A percentile compares a stretch with the other conserved stretches of the same genome.
These are phyloP conservation scores for Axis porcinus DNA, from an alignment of 2,113 vertebrate species.

Conservation along the genomic window DNA sequence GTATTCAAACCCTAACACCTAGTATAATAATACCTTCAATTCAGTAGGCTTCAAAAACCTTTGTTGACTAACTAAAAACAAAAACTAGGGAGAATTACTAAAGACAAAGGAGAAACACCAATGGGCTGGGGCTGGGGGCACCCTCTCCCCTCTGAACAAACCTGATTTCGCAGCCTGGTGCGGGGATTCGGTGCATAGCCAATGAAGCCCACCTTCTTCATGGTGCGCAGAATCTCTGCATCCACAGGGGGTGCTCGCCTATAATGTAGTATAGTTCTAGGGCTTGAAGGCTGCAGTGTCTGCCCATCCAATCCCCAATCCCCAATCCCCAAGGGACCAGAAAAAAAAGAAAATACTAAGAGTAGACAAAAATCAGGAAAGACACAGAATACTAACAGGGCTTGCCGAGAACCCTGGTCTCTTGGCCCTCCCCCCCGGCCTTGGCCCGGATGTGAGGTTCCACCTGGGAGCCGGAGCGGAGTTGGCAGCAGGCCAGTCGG, in stretches of 20 bases:
- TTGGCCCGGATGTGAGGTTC: background rate
- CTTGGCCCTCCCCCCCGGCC: background rate
- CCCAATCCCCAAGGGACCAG: background rate
- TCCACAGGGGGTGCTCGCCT: slow-evolving; percentile 94
- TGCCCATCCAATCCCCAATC: background rate
- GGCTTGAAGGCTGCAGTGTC: background rate
- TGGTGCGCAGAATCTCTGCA: slow-evolving; percentile 94
- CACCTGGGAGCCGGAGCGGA: slow-evolving; percentile 91
- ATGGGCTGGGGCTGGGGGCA: background rate
- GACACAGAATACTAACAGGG: background rate
- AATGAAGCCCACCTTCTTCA: slow-evolving; percentile 99
- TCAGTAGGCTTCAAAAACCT: background rate
- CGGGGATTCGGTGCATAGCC: slow-evolving; percentile 97
- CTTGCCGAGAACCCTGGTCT: background rate
- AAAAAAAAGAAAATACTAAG: background rate
- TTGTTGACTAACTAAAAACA: background rate
- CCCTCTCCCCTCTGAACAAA: slow-evolving; percentile 8
- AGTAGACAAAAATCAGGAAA: background rate
- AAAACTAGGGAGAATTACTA: background rate
- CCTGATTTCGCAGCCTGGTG: slow-evolving; percentile 95
- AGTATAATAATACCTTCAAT: background rate
- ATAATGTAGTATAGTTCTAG: background rate
- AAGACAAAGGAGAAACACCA: background rate
- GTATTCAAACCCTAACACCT: background rate
- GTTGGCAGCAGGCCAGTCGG: slow-evolving; percentile 90